Percentiles rank a stretch among this genome's conserved stretches.
Evolutionary conservation across 2,797 vertebrate genomes (phyloP).

Genomic region (Calcarius lapponicus): DNA sequence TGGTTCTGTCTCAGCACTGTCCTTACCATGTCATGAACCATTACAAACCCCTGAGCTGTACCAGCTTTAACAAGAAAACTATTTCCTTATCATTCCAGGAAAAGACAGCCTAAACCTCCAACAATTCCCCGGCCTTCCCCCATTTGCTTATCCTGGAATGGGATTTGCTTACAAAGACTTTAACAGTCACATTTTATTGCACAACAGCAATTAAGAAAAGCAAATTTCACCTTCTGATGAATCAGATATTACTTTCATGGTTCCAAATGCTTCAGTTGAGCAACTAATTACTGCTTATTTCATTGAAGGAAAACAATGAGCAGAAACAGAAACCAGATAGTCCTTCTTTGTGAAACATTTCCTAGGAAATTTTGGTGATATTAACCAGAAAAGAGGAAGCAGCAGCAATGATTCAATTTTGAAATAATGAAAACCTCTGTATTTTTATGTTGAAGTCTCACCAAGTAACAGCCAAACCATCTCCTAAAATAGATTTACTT

Average conservation of each 20-base stretch:
- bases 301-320: not conserved
- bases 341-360: not conserved
- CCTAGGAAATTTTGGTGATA: not conserved
- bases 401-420: not conserved
- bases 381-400: not conserved
- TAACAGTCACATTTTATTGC: not conserved
- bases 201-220: not conserved
- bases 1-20: not conserved
- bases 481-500: not conserved
- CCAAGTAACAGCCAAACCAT: not conserved
- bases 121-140: not conserved
- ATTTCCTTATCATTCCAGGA: conserved; percentile 12
- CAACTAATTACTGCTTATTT: not conserved
- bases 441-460: not conserved
- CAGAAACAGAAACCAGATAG: not conserved
- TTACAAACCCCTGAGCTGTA: not conserved
- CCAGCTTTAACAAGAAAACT: conserved; percentile 4
- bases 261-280: not conserved
- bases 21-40: not conserved
- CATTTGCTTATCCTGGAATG: not conserved
- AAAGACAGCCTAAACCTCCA: not conserved
- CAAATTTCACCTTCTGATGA: not conserved
- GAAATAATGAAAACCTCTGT: not conserved
- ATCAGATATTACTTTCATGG: not conserved
- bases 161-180: not conserved